These are phyloP conservation scores for Coremacera marginata DNA, from an alignment of 2,888 invertebrate species.

Conservation along the genomic window DNA sequence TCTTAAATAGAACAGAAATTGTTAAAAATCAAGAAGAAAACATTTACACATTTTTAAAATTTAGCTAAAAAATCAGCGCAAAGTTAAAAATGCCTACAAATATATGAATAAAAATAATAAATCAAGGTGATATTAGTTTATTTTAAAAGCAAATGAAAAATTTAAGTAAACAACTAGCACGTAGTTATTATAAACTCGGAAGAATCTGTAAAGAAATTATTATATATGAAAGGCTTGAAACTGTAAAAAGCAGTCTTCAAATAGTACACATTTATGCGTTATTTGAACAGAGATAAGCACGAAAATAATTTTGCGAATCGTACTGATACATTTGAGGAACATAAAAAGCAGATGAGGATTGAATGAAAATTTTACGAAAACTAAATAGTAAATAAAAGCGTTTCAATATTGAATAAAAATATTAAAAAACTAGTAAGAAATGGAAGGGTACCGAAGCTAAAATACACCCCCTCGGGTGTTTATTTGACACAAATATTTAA, in stretches of 20 bases:
- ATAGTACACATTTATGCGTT: neutral
- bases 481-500: no score
- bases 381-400: no score
- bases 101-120: slow-evolving; percentile 4
- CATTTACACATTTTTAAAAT: neutral
- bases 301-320: no score
- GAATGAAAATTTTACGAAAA: no score
- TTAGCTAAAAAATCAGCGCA: neutral
- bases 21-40: neutral
- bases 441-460: no score
- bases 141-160: slow-evolving; percentile 10
- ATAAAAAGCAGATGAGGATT: no score
- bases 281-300: neutral
- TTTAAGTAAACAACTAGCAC: neutral
- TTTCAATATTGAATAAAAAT: no score
- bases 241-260: neutral
- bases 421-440: no score
- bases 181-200: neutral
- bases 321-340: no score
- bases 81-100: neutral
- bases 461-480: no score
- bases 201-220: neutral
- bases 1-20: neutral
- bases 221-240: neutral
- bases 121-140: slow-evolving; percentile 27